Percentiles rank a stretch among this genome's conserved stretches.
These are phyloP conservation scores for Clupea harengus DNA, from an alignment of 2,113 vertebrate species.

Conservation along the genomic window DNA sequence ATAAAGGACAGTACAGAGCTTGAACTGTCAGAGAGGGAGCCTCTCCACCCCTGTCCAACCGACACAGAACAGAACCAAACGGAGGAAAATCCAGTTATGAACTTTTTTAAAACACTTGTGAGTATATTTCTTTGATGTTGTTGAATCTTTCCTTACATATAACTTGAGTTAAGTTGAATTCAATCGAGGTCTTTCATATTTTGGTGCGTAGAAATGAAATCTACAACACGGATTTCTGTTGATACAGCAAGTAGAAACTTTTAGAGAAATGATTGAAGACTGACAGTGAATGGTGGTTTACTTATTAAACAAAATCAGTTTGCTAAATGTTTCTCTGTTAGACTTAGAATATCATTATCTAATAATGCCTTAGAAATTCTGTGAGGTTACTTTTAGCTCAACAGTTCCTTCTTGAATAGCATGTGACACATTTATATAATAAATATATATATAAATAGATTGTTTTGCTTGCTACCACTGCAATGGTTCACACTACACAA, in stretches of 20 bases:
- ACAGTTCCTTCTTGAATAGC: not conserved
- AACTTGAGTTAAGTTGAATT: not conserved
- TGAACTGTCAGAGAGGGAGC: conserved; percentile 44
- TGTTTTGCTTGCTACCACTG: not conserved
- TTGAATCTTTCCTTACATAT: not conserved
- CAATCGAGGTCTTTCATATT: not conserved
- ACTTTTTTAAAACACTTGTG: conserved; percentile 96
- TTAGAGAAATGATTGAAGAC: not conserved
- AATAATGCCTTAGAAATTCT: not conserved
- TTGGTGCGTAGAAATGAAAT: not conserved
- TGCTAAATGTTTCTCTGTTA: not conserved
- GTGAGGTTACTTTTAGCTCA: not conserved
- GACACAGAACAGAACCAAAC: conserved; percentile 51
- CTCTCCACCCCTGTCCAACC: conserved; percentile 37
- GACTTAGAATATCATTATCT: not conserved
- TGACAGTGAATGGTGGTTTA: not conserved
- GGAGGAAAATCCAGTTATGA: conserved; percentile 87
- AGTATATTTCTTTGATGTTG: conserved; percentile 56
- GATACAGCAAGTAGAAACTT: no score
- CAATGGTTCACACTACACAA: not conserved
- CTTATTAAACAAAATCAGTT: not conserved
- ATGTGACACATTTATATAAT: not conserved
- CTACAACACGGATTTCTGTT: not conserved
- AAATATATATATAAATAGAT: not conserved
- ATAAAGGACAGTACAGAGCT: conserved; percentile 54